A percentile compares a stretch with the other conserved stretches of the same genome.
phyloP scores from a whole-genome alignment of 2,113 vertebrate genomes.

The Sinocyclocheilus grahami region DNA sequence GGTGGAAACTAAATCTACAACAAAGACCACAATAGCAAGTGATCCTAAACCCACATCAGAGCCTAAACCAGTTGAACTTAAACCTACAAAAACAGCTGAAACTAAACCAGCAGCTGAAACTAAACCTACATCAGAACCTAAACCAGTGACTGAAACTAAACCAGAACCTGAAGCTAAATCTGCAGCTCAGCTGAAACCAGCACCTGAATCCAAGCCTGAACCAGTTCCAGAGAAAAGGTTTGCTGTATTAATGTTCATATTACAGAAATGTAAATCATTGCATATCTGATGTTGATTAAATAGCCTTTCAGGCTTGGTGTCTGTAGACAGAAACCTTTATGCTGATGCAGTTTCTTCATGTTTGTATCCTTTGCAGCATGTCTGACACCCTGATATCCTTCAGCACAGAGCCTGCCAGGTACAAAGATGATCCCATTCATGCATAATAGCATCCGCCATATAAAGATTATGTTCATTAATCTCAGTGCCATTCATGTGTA shows the following conservation, averaged over 20 bases:
- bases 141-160: neutral
- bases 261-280: neutral
- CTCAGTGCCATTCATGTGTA: conserved; percentile 3
- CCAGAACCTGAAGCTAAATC: neutral
- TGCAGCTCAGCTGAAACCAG: neutral
- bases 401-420: conserved; percentile 61
- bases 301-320: neutral
- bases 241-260: neutral
- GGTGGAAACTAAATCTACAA: neutral
- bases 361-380: conserved; percentile 59
- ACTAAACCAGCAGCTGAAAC: neutral
- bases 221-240: conserved; percentile 43
- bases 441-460: neutral
- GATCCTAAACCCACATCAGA: neutral
- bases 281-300: neutral
- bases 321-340: neutral
- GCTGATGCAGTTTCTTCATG: neutral
- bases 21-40: neutral
- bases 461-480: neutral
- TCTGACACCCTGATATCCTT: conserved; percentile 64
- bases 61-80: neutral
- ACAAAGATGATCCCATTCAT: conserved; percentile 31
- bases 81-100: neutral
- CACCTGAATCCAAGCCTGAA: neutral
- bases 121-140: neutral